Evolutionary conservation across 2,888 invertebrate species (phyloP).

Genomic region (Epirrita christyi): DNA sequence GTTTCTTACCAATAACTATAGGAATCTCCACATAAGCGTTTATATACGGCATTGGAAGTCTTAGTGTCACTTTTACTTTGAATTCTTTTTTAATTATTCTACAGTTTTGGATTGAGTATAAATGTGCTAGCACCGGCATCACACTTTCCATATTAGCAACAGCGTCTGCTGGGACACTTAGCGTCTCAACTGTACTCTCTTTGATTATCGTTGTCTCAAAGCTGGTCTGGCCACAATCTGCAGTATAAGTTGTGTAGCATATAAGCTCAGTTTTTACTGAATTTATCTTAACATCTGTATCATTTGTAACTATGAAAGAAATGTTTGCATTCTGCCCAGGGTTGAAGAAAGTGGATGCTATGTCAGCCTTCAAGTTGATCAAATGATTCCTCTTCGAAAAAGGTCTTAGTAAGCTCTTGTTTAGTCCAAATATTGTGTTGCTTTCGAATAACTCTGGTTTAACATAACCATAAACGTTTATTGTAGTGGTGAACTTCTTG

Average conservation of each 20-base stretch:
- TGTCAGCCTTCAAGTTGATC: conserved; percentile 33
- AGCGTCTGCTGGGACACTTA: conserved; percentile 35
- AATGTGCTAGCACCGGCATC: conserved; percentile 32
- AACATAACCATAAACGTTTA: conserved; percentile 38
- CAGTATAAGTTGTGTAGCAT: conserved; percentile 33
- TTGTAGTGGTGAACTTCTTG: conserved; percentile 31
- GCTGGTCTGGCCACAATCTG: conserved; percentile 29
- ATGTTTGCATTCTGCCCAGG: conserved; percentile 32
- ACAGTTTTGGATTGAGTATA: conserved; percentile 45
- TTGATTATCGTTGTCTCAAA: conserved; percentile 13
- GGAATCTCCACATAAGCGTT: conserved; percentile 42
- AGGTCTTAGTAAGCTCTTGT: conserved; percentile 39
- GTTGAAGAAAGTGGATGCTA: conserved; percentile 30
- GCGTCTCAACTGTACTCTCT: conserved; percentile 28
- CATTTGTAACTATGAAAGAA: conserved; percentile 34
- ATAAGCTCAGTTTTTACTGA: conserved; percentile 36
- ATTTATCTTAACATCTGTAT: conserved; percentile 33
- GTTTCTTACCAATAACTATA: conserved; percentile 43
- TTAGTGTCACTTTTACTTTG: conserved; percentile 39
- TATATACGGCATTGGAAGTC: conserved; percentile 43
- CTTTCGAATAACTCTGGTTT: conserved; percentile 25
- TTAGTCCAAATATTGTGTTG: conserved; percentile 30
- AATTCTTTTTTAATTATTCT: conserved; percentile 42
- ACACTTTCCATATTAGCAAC: conserved; percentile 25
- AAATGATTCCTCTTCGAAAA: conserved; percentile 36